Percentiles rank a stretch among this genome's conserved stretches.
These are phyloP conservation scores for Salvelinus fontinalis DNA, from an alignment of 2,113 vertebrate genomes.

Conservation along the genomic window DNA sequence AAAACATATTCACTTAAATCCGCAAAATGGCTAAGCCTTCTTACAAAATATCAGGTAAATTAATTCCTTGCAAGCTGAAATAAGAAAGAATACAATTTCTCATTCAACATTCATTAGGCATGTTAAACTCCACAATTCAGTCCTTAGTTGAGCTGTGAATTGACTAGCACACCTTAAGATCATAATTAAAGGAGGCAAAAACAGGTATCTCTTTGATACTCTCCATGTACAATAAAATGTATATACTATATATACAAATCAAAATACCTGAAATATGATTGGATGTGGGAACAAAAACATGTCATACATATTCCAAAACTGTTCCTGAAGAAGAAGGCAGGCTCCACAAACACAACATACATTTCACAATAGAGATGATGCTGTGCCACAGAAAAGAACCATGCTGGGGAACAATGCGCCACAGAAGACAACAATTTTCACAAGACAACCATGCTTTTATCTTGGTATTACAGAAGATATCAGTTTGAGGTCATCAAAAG, in stretches of 20 bases:
- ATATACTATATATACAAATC: too few species aligned
- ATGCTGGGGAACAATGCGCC: not conserved
- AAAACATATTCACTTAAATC: not conserved
- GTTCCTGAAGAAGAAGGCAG: not conserved
- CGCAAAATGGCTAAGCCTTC: constrained; percentile 29
- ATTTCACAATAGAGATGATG: too few species aligned
- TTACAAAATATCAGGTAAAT: constrained; percentile 69
- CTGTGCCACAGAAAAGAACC: too few species aligned
- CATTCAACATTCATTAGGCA: not conserved
- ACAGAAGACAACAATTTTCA: not conserved
- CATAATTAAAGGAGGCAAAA: not conserved
- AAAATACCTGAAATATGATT: not conserved
- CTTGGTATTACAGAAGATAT: too few species aligned
- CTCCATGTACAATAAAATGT: not conserved
- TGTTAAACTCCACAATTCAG: not conserved
- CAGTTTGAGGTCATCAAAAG: too few species aligned
- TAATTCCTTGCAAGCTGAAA: constrained; percentile 64
- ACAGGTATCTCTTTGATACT: not conserved
- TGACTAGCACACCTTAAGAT: not conserved
- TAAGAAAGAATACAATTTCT: constrained; percentile 26
- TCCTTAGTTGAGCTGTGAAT: not conserved
- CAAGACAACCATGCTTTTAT: too few species aligned
- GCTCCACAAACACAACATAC: too few species aligned
- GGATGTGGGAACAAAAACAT: not conserved
- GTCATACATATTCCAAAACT: not conserved